phyloP scores from a whole-genome alignment of 2,888 invertebrate genomes.

The Drosophila lacicola region DNA sequence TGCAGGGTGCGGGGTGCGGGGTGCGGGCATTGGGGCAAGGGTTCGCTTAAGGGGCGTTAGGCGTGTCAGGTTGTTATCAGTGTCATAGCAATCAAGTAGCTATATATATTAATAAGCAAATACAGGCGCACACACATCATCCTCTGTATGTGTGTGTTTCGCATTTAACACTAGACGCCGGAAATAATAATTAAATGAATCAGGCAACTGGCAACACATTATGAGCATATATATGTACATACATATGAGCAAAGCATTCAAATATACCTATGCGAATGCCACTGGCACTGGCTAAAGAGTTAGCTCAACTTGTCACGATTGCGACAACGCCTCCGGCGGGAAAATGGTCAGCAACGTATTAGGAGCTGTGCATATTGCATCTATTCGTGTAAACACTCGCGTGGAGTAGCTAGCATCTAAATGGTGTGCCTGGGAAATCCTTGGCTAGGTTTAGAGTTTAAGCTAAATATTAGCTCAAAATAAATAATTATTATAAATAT shows the following conservation, averaged over 20 bases:
- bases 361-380: no score
- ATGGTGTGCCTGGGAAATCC: no score
- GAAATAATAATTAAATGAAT: slow-evolving; percentile 77
- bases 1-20: no score
- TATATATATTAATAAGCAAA: slow-evolving; percentile 45
- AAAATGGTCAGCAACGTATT: no score
- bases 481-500: no score
- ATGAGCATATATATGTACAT: slow-evolving; percentile 7
- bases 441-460: no score
- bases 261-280: background rate
- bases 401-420: no score
- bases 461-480: no score
- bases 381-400: no score
- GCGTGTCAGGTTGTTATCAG: slow-evolving; percentile 39
- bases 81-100: slow-evolving; percentile 60
- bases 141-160: slow-evolving; percentile 7
- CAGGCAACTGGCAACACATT: slow-evolving; percentile 64
- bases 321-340: no score
- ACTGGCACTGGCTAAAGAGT: background rate
- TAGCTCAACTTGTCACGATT: background rate
- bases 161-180: slow-evolving; percentile 44
- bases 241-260: slow-evolving; percentile 11
- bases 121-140: slow-evolving; percentile 7
- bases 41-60: background rate
- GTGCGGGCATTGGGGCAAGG: background rate